A percentile compares a stretch with the other conserved stretches of the same genome.
Evolutionary conservation across 2,888 invertebrate species (phyloP).

Genomic region (Heliconius hortense): DNA sequence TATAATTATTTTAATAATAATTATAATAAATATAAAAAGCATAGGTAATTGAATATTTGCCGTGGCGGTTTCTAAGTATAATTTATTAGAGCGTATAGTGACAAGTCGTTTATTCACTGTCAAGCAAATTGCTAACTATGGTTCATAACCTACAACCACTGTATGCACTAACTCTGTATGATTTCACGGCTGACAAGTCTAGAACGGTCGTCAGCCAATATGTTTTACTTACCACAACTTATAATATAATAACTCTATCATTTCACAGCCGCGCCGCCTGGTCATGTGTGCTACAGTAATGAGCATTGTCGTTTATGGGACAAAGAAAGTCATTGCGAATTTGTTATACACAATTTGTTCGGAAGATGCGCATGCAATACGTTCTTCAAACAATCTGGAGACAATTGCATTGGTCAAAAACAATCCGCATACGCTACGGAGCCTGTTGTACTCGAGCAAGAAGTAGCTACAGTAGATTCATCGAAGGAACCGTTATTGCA

Average conservation of each 20-base stretch:
- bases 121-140: constrained; percentile 60
- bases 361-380: constrained; percentile 92
- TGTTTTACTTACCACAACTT: constrained; percentile 24
- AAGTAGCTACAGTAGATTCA: constrained; percentile 52
- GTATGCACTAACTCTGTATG: constrained; percentile 31
- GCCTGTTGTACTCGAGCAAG: constrained; percentile 69
- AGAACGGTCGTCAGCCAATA: constrained; percentile 33
- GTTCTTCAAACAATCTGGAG: constrained; percentile 84
- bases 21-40: background rate
- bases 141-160: constrained; percentile 45
- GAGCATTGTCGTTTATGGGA: constrained; percentile 94
- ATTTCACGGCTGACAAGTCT: constrained; percentile 41
- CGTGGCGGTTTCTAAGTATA: background rate
- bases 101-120: constrained; percentile 58
- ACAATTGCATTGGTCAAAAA: constrained; percentile 82
- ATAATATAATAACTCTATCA: constrained; percentile 32
- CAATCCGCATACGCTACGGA: constrained; percentile 62
- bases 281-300: constrained; percentile 94
- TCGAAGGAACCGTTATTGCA: constrained; percentile 45
- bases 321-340: constrained; percentile 92
- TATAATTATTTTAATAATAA: too few species aligned
- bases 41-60: background rate
- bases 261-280: constrained; percentile 89
- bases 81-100: constrained; percentile 65
- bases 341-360: constrained; percentile 93